Percentiles rank a stretch among this genome's conserved stretches.
Conservation (phyloP, 2,113 vertebrate species). For the Pelecanus crispus region DNA sequence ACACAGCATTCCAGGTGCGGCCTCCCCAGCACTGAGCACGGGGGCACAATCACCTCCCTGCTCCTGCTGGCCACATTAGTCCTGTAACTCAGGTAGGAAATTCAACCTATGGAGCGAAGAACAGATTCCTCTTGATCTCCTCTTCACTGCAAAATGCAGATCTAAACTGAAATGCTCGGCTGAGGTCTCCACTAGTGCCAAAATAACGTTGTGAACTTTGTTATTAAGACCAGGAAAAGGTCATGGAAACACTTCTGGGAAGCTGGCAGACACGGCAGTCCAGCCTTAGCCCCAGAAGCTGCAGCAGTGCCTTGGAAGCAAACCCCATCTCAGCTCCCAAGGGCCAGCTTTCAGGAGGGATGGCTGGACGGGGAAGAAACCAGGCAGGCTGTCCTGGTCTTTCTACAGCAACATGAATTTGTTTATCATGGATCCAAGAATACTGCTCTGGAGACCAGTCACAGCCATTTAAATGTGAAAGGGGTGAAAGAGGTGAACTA, state of each 20-base stretch:
- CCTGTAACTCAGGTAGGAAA: neutral
- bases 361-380: neutral
- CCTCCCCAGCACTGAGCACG: no score
- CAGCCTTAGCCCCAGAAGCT: neutral
- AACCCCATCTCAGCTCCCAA: neutral
- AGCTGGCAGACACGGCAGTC: accelerated
- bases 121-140: neutral
- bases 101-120: neutral
- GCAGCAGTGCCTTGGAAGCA: neutral
- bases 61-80: no score
- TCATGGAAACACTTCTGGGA: accelerated
- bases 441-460: neutral
- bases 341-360: neutral
- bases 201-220: neutral
- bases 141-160: neutral
- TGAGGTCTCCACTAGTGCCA: neutral
- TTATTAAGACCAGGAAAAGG: neutral
- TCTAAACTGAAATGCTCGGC: neutral
- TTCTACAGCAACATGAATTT: neutral
- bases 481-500: neutral
- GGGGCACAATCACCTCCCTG: no score
- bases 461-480: neutral
- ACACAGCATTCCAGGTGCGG: no score
- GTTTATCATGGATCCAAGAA: neutral
- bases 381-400: neutral